These are phyloP conservation scores for Vireo griseus DNA, from an alignment of 2,797 vertebrate species.

Conservation along the genomic window DNA sequence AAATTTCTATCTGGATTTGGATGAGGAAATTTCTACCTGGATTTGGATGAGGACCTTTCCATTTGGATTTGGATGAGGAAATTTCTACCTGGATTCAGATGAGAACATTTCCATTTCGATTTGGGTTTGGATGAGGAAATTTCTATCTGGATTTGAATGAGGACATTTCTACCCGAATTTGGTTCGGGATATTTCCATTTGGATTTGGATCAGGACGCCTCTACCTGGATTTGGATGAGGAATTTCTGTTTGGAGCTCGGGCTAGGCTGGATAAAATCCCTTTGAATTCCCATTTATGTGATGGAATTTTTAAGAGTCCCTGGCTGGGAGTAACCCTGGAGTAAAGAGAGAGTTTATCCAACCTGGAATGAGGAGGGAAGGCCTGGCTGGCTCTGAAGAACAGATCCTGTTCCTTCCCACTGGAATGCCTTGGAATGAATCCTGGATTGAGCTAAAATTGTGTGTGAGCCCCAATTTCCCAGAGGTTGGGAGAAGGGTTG, in stretches of 20 bases:
- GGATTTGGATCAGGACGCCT: no score
- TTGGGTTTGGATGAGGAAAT: no score
- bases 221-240: no score
- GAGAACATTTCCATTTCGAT: no score
- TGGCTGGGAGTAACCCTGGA: neutral
- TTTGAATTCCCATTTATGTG: neutral
- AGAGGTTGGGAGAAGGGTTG: neutral
- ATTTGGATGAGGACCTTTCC: no score
- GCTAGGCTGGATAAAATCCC: neutral
- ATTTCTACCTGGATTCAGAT: rapidly evolving
- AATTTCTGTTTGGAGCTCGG: neutral
- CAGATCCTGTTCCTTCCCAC: neutral
- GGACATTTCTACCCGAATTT: no score
- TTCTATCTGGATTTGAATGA: rapidly evolving
- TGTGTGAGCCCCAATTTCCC: neutral
- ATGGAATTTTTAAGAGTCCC: neutral
- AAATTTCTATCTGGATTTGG: no score
- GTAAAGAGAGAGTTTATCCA: neutral
- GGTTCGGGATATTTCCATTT: no score
- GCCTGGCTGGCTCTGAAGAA: neutral
- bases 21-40: rapidly evolving
- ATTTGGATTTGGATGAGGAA: no score
- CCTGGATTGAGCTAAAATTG: neutral
- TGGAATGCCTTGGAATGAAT: neutral
- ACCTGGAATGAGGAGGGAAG: neutral